Evolutionary conservation across 1,140 invertebrate genomes (phyloP).

Genomic region (Drosophila auraria): DNA sequence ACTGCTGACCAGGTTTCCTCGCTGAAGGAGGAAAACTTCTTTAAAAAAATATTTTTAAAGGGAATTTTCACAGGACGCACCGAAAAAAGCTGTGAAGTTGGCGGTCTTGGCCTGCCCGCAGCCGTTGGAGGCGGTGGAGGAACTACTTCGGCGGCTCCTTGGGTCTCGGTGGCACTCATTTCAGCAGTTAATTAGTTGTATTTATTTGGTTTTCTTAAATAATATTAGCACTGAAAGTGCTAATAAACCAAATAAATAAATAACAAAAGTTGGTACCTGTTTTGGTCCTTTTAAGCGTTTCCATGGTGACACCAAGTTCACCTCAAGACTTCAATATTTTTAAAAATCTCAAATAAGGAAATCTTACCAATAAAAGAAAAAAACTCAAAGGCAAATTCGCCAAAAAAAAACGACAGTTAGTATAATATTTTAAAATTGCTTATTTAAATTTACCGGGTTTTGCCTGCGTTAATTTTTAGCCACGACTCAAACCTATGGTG

Average conservation of each 20-base stretch:
- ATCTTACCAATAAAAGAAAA: background rate
- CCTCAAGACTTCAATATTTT: background rate
- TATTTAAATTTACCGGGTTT: too few relatives aligned
- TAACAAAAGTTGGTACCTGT: background rate
- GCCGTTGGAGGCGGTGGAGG: slow-evolving; percentile 74
- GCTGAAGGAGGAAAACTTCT: slow-evolving; percentile 30
- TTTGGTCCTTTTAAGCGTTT: slow-evolving; percentile 2
- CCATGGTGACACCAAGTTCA: background rate
- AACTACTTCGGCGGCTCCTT: slow-evolving; percentile 10
- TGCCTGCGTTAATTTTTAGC: too few relatives aligned
- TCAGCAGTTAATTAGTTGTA: background rate
- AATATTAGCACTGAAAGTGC: background rate
- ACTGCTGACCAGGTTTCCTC: slow-evolving; percentile 76
- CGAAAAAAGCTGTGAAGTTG: slow-evolving; percentile 79
- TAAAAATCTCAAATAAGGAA: background rate
- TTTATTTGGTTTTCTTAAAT: background rate
- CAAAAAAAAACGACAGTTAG: background rate
- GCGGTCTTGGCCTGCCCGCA: slow-evolving; percentile 73
- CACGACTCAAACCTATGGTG: too few relatives aligned
- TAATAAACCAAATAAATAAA: background rate
- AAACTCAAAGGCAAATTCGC: background rate
- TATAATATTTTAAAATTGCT: too few relatives aligned
- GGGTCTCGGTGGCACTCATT: slow-evolving; percentile 38
- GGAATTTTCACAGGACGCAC: slow-evolving; percentile 17
- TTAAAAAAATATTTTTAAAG: background rate